phyloP scores from a whole-genome alignment of 2,797 vertebrate species.

The Lycodopsis pacificus region DNA sequence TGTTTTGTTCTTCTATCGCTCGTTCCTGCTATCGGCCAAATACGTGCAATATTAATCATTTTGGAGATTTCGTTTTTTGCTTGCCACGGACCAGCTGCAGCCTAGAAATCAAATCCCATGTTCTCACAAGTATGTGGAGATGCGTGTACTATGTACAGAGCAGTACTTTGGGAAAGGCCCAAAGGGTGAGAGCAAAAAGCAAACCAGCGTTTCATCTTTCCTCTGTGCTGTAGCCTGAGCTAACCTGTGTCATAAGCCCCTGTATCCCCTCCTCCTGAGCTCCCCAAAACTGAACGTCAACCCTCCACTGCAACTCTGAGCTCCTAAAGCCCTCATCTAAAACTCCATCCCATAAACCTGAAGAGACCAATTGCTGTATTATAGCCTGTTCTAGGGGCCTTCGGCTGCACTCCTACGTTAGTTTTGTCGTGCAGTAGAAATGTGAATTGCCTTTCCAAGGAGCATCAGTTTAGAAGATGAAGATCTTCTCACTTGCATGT shows the following conservation, averaged over 20 bases:
- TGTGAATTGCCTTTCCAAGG: neutral
- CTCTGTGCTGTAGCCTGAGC: slow-evolving; percentile 56
- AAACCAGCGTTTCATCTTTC: slow-evolving; percentile 42
- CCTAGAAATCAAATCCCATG: neutral
- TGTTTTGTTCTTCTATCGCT: neutral
- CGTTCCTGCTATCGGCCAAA: neutral
- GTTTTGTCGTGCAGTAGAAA: neutral
- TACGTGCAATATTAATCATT: neutral
- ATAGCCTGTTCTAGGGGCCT: neutral
- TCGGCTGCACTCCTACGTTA: neutral
- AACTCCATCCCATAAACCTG: slow-evolving; percentile 55
- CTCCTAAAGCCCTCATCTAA: slow-evolving; percentile 63
- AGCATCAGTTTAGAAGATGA: neutral
- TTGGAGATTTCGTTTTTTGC: neutral
- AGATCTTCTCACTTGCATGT: neutral
- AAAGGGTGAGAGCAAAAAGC: neutral
- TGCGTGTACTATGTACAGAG: neutral
- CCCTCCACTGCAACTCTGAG: slow-evolving; percentile 51
- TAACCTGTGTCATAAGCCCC: slow-evolving; percentile 61
- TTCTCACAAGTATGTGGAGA: neutral
- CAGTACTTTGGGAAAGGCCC: neutral
- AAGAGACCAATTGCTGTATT: slow-evolving; percentile 35
- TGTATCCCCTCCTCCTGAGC: slow-evolving; percentile 48
- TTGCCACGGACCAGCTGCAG: neutral
- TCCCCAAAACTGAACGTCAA: slow-evolving; percentile 58